Base-by-base conservation (phyloP, 1,140 invertebrate genomes). In the Tetragnatha versicolor region DNA sequence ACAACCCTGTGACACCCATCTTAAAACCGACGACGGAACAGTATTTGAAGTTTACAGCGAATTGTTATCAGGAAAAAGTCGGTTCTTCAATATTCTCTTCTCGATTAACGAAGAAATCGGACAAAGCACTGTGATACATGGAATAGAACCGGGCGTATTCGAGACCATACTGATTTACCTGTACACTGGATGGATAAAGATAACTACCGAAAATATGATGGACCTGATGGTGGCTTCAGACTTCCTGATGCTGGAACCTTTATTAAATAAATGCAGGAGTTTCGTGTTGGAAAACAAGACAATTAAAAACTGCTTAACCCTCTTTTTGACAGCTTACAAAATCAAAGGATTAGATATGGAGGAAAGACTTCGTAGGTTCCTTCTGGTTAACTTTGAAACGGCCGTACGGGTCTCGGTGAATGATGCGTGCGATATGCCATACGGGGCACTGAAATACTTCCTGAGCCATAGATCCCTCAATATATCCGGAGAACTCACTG, bases 401-500 rank as follows among this genome's bases (percentile, higher is more conserved):
- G 29, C 29, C 25, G 17, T 51, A 5, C 20, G 14, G 1, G 5
- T 9, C n/a, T 49, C 14, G 9, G 35, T 5, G 20, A 25, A 33
- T 20, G 20, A 49, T 22, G 6, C 49, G 7, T 12, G 29, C 3
- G 45, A 29, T n/a, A 6, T 68, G n/a, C 42, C 25, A 9, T 17
- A 49, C 7, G 42, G 49, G 25, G 65, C 65, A 10, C 4, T 68
- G 25, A 31, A 49, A n/a, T 49, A 20, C 20, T n/a, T 68, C 10
- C n/a, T 68, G 45, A 49, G 7, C n/a, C 6, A 68, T 17, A 68
- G 33, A 9, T n/a, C 42, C 14, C 65, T 68, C 10, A 68, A 68
- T 20, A 31, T 68, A 2, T 20, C 42, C 14, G 27, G n/a, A 7
- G 65, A 68, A 68, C 47, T 27, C 47, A 68, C 45, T 4, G 17